These are phyloP conservation scores for Macrostomum lignano DNA, from an alignment of 1,140 invertebrate species.

Conservation along the genomic window DNA sequence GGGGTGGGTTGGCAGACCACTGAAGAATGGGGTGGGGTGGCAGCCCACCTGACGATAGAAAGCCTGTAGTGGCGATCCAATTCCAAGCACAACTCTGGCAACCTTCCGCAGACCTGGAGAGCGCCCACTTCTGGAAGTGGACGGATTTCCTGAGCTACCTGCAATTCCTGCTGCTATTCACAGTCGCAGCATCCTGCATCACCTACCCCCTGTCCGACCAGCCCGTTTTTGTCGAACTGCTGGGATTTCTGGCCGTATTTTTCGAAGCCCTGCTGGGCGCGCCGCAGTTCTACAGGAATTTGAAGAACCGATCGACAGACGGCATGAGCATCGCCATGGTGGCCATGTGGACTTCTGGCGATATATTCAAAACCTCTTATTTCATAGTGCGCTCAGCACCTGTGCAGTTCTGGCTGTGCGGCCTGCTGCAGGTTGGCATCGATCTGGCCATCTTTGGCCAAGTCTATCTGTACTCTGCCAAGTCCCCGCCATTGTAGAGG, in stretches of 20 bases:
- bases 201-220: slow-evolving; percentile 59
- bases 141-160: slow-evolving; percentile 85
- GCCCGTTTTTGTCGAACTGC: slow-evolving; percentile 15
- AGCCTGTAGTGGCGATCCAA: no score
- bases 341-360: slow-evolving; percentile 63
- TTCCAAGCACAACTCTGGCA: no score
- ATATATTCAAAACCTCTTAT: slow-evolving; percentile 84
- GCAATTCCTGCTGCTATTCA: slow-evolving; percentile 62
- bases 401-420: slow-evolving; percentile 78
- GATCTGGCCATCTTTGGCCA: slow-evolving; percentile 53
- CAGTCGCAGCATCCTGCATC: slow-evolving; percentile 37
- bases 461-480: slow-evolving; percentile 27
- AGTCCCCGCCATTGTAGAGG: no score
- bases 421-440: slow-evolving; percentile 52
- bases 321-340: slow-evolving; percentile 87
- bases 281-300: slow-evolving; percentile 67
- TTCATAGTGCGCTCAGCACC: slow-evolving; percentile 64
- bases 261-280: slow-evolving; percentile 79
- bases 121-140: slow-evolving; percentile 83
- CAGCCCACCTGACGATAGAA: no score
- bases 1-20: no score
- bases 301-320: slow-evolving; percentile 55
- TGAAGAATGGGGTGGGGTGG: no score
- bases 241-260: slow-evolving; percentile 61
- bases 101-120: slow-evolving; percentile 23